Base-by-base conservation (phyloP, 2,888 invertebrate genomes). In the Pristionchus maxplancki region DNA sequence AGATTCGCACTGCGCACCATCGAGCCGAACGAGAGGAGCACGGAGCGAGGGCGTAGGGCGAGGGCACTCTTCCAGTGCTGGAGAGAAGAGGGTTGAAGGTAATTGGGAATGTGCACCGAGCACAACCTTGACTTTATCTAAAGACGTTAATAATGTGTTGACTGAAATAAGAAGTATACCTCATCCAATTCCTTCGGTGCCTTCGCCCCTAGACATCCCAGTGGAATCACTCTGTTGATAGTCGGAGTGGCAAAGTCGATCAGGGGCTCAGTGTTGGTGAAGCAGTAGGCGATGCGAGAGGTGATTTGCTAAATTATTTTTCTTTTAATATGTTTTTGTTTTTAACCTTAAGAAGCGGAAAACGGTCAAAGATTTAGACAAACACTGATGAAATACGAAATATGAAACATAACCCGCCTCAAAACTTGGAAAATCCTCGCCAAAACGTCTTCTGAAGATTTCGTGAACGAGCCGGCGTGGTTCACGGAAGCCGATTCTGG, bases 171-270 rank as follows among this genome's bases (percentile, higher is more conserved):
- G n/a, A n/a, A n/a, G 40, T 13, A 17, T 6, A 84, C 84, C 37
- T 84, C 84, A 40, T 84, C 48, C n/a, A 84, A n/a, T 15, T 58
- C 84, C 62, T 84, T 84, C n/a, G 84, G 84, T 40, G 9, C 40
- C 62, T 84, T 84, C 40, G 84, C 62, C 6, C 84, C 84, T 62
- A 84, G 15, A 62, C 90, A 90, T 40, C 90, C 90, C 58, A 90
- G 90, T 9, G 88, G 88, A 58, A 90, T 86, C 17, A 90, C 86
- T 86, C 89, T 89, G 13, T 87, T 58, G 34, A 90, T 89, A 0
- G 89, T 89, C 20, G 90, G 90, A 40, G 84, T 71, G 0, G 88
- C 90, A 78, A 88, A 90, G 78, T 90, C 90, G 28, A 90, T 58
- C 62, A 89, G 89, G 0, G 90, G 90, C 67, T 90, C 89, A 0